These are phyloP conservation scores for Pseudanteris insignis DNA, from an alignment of 2,888 invertebrate genomes.

Conservation along the genomic window DNA sequence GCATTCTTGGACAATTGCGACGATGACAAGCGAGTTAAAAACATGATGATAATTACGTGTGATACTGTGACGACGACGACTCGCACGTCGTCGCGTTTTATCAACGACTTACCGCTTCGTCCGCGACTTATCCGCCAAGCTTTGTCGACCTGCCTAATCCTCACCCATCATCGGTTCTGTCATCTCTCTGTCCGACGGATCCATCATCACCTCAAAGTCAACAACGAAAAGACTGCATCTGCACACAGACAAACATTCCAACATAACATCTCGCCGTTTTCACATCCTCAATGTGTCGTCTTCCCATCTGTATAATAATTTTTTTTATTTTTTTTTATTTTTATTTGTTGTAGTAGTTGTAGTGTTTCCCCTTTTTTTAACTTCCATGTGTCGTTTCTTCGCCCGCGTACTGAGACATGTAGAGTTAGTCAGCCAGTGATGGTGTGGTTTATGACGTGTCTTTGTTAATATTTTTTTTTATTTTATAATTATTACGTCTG, in stretches of 20 bases:
- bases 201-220: slow-evolving; percentile 62
- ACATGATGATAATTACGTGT: background rate
- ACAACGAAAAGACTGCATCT: slow-evolving; percentile 67
- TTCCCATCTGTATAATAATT: background rate
- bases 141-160: slow-evolving; percentile 62
- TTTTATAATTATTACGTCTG: no score
- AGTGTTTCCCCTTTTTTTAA: slow-evolving; percentile 3
- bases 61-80: background rate
- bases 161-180: slow-evolving; percentile 58
- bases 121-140: slow-evolving; percentile 39
- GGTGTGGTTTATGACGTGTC: slow-evolving; percentile 46
- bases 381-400: slow-evolving; percentile 38
- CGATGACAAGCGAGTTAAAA: no score
- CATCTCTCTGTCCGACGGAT: slow-evolving; percentile 55
- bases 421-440: slow-evolving; percentile 43
- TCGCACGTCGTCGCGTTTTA: slow-evolving; percentile 2
- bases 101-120: slow-evolving; percentile 29
- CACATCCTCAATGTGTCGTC: slow-evolving; percentile 43
- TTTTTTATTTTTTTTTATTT: slow-evolving; percentile 7
- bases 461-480: slow-evolving; percentile 11
- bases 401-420: slow-evolving; percentile 36
- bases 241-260: slow-evolving; percentile 69
- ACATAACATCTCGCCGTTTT: slow-evolving; percentile 63
- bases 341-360: slow-evolving; percentile 11
- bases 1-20: background rate